Base-by-base conservation (phyloP, 2,797 vertebrate genomes). In the Arctocebus calabarensis region DNA sequence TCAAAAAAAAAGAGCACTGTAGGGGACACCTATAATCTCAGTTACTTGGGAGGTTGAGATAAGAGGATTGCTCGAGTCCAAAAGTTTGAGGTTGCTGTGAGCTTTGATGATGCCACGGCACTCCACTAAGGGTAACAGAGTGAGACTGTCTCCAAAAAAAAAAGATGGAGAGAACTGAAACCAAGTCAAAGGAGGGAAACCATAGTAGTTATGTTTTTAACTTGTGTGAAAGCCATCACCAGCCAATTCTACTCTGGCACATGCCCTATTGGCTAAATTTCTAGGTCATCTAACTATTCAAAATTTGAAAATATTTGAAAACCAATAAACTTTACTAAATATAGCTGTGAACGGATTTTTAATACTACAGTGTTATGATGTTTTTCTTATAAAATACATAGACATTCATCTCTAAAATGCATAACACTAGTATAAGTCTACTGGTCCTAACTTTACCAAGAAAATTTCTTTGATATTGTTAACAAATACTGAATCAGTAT, bases 371-470 rank as follows among this genome's bases (percentile, higher is more conserved):
- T 7, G 5, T n/a, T 89, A 61, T 8, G 77, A 90, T 11, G 22
- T 27, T 96, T 96, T 88, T 22, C 29, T 66, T 94, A 95, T 84
- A 88, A 88, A 97, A 95, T 40, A 75, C 20, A 40, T 34, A 11
- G 16, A 16, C 52, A 19, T 55, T 55, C 5, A 55, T 55, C 52
- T 55, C 19, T 16, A 79, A 43, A 37, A 2, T n/a, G 25, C 37
- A 87, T 79, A 45, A 66, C 64, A 88, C 27, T 68, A 29, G 43
- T 61, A 23, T 29, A 55, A 32, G 27, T 45, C 20, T 32, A 32
- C 52, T 61, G 1, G 48, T 74, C 62, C 29, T 20, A 87, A 40
- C 52, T 90, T 52, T 79, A 32, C 79, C 23, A 59, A 70, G 23
- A 70, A 93, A 57, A 11, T 23, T 37, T 48, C 32, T 68, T 79